These are phyloP conservation scores for Sebastes hubbsi DNA, from an alignment of 2,797 vertebrate species.

Conservation along the genomic window DNA sequence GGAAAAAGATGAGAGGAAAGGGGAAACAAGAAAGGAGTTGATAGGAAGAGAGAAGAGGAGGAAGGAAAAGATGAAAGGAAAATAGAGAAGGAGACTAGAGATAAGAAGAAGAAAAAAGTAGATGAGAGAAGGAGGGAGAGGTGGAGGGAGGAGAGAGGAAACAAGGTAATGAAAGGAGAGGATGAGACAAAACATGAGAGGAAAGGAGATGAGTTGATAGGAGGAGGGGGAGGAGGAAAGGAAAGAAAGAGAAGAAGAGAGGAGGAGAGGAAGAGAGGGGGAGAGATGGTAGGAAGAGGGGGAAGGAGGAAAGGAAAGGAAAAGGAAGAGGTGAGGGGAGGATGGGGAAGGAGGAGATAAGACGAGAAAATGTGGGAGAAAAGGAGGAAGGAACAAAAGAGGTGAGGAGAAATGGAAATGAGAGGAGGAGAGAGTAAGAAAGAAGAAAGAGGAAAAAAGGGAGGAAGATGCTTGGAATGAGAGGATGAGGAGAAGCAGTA, in stretches of 20 bases:
- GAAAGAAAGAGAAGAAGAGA: no score
- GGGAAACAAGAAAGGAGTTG: neutral
- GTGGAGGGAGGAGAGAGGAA: neutral
- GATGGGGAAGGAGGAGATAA: neutral
- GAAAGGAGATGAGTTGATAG: neutral
- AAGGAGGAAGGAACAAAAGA: no score
- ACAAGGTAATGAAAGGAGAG: neutral
- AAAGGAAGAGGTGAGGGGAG: no score
- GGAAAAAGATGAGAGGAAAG: neutral
- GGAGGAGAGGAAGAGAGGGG: no score
- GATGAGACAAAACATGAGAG: neutral
- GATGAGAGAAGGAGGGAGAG: no score
- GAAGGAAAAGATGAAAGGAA: no score
- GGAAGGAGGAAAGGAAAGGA: no score
- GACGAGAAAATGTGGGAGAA: no score
- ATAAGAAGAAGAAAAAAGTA: neutral
- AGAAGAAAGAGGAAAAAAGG: neutral
- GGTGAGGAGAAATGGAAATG: no score
- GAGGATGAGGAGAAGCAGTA: neutral
- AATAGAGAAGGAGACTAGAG: no score
- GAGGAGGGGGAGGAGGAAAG: no score
- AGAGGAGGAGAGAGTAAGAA: neutral
- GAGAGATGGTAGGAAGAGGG: no score
- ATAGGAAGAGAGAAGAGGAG: neutral
- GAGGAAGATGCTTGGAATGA: neutral